phyloP scores from a whole-genome alignment of 2,888 invertebrate genomes.

The Drosophila diplacantha region DNA sequence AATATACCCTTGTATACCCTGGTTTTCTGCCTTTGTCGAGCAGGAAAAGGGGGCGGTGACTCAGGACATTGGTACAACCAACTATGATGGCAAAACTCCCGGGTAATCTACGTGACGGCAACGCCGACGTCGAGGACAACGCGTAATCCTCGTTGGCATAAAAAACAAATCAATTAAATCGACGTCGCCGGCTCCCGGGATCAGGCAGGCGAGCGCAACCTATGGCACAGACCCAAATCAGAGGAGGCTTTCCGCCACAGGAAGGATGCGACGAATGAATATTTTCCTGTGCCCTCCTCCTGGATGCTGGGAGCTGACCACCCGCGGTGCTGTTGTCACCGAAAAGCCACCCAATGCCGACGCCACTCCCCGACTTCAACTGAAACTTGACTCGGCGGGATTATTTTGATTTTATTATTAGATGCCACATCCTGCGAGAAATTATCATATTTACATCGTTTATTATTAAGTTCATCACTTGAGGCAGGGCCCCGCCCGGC shows the following conservation, averaged over 20 bases:
- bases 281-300: conserved; percentile 62
- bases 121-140: conserved; percentile 59
- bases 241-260: conserved; percentile 56
- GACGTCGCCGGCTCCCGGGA: conserved; percentile 41
- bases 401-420: conserved; percentile 78
- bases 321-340: conserved; percentile 67
- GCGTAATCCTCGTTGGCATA: conserved; percentile 76
- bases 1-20: background rate
- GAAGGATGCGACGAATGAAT: conserved; percentile 76
- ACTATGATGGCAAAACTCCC: conserved; percentile 25
- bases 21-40: background rate
- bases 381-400: conserved; percentile 68
- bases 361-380: conserved; percentile 21
- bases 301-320: conserved; percentile 35
- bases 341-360: conserved; percentile 11
- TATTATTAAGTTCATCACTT: conserved; percentile 78
- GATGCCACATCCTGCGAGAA: conserved; percentile 78
- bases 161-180: conserved; percentile 78
- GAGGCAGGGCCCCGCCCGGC: conserved; percentile 36
- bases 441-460: conserved; percentile 79
- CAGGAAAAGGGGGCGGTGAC: conserved; percentile 7
- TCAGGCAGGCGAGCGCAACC: conserved; percentile 34
- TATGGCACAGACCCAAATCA: conserved; percentile 55
- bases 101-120: conserved; percentile 68
- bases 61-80: conserved; percentile 23